Conservation (phyloP, 1,140 invertebrate species). For the Geopemphigus sp. region DNA sequence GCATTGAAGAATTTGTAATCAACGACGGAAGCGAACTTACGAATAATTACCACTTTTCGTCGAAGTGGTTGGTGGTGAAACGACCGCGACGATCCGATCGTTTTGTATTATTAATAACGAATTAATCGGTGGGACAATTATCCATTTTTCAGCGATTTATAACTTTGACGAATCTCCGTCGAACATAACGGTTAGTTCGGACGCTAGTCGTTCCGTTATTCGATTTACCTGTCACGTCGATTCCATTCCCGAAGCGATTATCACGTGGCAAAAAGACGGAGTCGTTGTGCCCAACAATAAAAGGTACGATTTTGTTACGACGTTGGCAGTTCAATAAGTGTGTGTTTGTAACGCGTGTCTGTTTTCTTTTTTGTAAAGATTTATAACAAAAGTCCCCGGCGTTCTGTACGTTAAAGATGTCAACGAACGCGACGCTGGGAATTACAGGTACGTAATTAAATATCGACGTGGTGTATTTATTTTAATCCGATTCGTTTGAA, state of each 20-base stretch:
- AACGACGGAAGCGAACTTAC: too few species aligned
- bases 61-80: too few species aligned
- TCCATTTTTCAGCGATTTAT: constrained; percentile 6
- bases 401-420: constrained; percentile 51
- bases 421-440: constrained; percentile 51
- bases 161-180: background rate
- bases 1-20: too few species aligned
- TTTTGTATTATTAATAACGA: too few species aligned
- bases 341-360: too few species aligned
- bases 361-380: constrained; percentile 50
- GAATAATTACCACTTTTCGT: too few species aligned
- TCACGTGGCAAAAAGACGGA: constrained; percentile 51
- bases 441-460: constrained; percentile 51
- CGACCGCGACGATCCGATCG: too few species aligned
- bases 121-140: too few species aligned
- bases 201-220: constrained; percentile 38
- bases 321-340: too few species aligned
- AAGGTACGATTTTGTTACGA: constrained; percentile 21
- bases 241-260: constrained; percentile 51
- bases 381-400: constrained; percentile 51
- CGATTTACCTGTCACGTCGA: constrained; percentile 52
- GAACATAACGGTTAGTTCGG: constrained; percentile 28
- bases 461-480: too few species aligned
- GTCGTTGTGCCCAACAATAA: constrained; percentile 51
- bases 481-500: too few species aligned